Conservation (phyloP, 2,797 vertebrate species). For the Halcyon badia region DNA sequence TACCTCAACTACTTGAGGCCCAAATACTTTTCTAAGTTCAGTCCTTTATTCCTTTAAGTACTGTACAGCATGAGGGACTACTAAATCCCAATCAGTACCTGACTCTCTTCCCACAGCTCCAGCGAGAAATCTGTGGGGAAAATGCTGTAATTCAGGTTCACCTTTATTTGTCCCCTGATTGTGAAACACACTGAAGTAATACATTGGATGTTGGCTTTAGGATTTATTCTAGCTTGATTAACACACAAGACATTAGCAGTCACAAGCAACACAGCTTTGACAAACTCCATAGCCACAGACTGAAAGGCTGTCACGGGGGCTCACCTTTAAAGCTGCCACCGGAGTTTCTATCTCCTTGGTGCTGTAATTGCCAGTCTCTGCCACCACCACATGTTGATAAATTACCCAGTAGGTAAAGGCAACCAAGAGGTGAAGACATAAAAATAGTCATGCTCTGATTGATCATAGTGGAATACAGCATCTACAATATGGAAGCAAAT, state of each 20-base stretch:
- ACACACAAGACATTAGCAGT: background rate
- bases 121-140: background rate
- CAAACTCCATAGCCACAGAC: background rate
- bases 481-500: accelerated
- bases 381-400: background rate
- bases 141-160: background rate
- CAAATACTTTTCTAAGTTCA: background rate
- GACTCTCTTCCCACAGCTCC: background rate
- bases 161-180: background rate
- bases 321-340: background rate
- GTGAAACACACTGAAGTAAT: background rate
- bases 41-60: background rate
- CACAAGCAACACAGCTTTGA: background rate
- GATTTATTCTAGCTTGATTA: background rate
- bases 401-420: background rate
- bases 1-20: background rate
- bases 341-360: background rate
- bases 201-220: background rate
- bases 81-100: background rate
- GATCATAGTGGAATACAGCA: background rate
- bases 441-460: background rate
- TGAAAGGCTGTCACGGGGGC: background rate
- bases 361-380: background rate
- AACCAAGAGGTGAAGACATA: background rate
- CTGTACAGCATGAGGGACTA: background rate